Evolutionary conservation across 2,888 invertebrate species (phyloP).

Genomic region (Campoplex capitator): DNA sequence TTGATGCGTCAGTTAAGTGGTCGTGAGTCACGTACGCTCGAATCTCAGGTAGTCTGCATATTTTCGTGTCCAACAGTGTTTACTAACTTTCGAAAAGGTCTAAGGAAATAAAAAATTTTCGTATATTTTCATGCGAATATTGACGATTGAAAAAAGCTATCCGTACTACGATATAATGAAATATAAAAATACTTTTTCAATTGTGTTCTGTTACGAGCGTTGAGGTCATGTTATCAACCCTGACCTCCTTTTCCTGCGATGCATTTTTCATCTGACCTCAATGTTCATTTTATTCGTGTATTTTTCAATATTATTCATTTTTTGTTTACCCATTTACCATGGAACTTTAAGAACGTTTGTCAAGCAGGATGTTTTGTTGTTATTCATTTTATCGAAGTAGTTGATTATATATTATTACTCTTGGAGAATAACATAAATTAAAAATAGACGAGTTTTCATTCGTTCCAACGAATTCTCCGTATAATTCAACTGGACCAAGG

Average conservation of each 20-base stretch:
- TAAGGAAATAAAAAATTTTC: background rate
- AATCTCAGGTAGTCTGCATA: constrained; percentile 7
- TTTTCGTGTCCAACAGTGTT: background rate
- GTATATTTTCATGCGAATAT: background rate
- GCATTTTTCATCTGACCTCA: background rate
- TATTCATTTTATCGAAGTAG: background rate
- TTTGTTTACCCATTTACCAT: background rate
- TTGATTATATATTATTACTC: too few species aligned
- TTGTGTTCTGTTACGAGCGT: background rate
- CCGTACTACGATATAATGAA: background rate
- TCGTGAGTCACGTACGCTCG: constrained; percentile 22
- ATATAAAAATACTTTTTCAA: background rate
- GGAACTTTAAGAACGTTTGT: background rate
- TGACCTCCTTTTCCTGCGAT: constrained; percentile 29
- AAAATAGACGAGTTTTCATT: background rate
- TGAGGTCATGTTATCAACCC: background rate
- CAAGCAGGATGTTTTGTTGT: background rate
- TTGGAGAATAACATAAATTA: background rate
- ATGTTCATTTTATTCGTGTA: background rate
- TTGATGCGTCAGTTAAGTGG: background rate
- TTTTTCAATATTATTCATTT: background rate
- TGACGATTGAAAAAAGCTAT: background rate
- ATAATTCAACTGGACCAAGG: constrained; percentile 42
- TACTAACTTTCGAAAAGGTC: background rate
- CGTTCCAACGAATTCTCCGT: too few species aligned